Evolutionary conservation across 2,888 invertebrate genomes (phyloP), one percentile per base, ranked within the genome.

Genomic region (Drosophila barbarae): DNA sequence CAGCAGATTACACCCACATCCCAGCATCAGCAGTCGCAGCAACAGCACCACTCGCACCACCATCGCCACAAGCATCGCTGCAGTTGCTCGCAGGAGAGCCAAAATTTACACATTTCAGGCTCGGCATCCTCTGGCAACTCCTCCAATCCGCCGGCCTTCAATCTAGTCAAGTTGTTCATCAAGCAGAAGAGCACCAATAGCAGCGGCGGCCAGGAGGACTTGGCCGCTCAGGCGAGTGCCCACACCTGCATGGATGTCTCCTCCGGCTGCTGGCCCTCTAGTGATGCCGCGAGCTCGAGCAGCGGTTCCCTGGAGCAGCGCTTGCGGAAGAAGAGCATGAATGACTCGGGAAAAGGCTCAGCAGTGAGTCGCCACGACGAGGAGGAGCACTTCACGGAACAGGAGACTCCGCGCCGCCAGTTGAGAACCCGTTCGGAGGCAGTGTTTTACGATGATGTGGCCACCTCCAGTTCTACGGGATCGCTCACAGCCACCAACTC

Each of bases 111-210:
- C 50, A 86, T 85, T 63, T 87, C 88, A 2, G 88, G 87, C n/a
- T 88, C 88, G 6, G 84, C 86, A 41, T 87, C 87, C 13, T 87
- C 88, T 49, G 85, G 86, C 49, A 88, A 91, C 90, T 89, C 88
- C 90, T 89, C 88, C 49, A 91, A 93, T 76, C 92, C 94, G 71
- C 93, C 93, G 84, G 93, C 94, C 75, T 93, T 96, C 88, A 96
- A 94, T 89, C 92, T 96, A 85, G 95, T 96, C 42, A 95, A 95
- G 89, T 91, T 96, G 73, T 96, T 96, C 87, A 96, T 96, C 92
- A 96, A 96, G 88, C 96, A 96, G 87, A 95, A 95, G 88, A 95
- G 95, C 87, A 93, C 93, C 90, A 60, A 57, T 46, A 86, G 77
- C 71, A 86, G 85, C 69, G 95, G 95, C 74, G 93, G 93, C 57